Conservation (phyloP, 1,140 invertebrate genomes). For the Macrobrachium rosenbergii region DNA sequence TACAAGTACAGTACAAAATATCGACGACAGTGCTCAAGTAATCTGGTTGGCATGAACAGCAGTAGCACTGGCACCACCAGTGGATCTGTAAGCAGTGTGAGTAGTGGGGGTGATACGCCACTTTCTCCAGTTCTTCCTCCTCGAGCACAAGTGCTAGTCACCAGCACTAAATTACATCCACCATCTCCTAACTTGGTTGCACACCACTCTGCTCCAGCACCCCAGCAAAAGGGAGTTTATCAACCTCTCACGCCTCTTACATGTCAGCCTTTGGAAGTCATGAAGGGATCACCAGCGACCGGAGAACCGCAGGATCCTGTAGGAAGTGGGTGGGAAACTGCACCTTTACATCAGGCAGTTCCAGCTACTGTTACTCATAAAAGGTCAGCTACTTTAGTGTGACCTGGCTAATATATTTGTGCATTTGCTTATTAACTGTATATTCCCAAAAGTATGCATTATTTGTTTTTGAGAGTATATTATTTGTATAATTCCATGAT, state of each 20-base stretch:
- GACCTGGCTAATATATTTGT: background rate
- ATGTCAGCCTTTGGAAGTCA: conserved; percentile 70
- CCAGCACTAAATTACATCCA: conserved; percentile 54
- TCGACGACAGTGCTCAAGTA: conserved; percentile 74
- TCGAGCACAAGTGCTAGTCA: conserved; percentile 60
- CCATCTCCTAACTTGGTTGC: conserved; percentile 64
- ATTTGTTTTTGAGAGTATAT: background rate
- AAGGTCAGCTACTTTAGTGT: conserved; percentile 64
- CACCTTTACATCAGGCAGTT: conserved; percentile 64
- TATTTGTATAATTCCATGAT: background rate
- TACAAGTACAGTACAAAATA: conserved; percentile 97
- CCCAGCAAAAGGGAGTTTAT: conserved; percentile 73
- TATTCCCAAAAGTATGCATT: background rate
- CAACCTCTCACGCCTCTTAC: conserved; percentile 72
- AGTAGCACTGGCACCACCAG: conserved; percentile 52
- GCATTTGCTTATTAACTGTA: no score
- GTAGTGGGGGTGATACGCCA: conserved; percentile 59
- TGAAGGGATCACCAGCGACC: conserved; percentile 49
- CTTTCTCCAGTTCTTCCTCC: conserved; percentile 63
- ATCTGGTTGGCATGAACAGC: conserved; percentile 47
- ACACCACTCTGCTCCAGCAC: conserved; percentile 65
- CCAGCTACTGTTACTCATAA: conserved; percentile 65
- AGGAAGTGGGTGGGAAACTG: conserved; percentile 57
- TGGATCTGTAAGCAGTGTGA: conserved; percentile 61
- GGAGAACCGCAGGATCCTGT: conserved; percentile 52